phyloP scores from a whole-genome alignment of 2,113 vertebrate species.

The Bothrops jararaca region DNA sequence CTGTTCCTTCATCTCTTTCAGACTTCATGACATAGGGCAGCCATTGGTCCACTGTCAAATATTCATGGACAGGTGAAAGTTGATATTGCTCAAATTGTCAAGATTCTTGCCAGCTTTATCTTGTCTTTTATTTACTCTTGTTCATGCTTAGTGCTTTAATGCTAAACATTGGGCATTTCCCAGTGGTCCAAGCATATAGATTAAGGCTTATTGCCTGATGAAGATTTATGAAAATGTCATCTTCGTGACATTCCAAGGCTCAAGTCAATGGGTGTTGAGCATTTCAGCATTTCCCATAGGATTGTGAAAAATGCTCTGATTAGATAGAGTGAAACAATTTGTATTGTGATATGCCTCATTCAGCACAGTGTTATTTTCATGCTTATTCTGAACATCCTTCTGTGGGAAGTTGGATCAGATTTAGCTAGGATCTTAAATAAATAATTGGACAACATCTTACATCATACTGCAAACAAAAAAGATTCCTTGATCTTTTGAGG shows the following conservation, averaged over 20 bases:
- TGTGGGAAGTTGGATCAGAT: not conserved
- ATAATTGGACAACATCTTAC: not conserved
- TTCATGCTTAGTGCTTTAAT: not conserved
- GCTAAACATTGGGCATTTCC: constrained; percentile 39
- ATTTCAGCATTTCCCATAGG: constrained; percentile 8
- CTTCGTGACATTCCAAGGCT: constrained; percentile 32
- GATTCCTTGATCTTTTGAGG: not conserved
- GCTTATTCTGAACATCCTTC: not conserved
- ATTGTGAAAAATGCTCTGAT: constrained; percentile 13
- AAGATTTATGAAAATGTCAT: constrained; percentile 57
- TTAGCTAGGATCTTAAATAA: not conserved
- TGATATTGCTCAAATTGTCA: not conserved
- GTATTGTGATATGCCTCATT: not conserved
- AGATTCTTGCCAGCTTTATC: not conserved
- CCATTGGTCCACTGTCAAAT: not conserved
- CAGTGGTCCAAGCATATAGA: constrained; percentile 19
- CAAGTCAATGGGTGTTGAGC: constrained; percentile 15
- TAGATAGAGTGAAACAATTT: constrained; percentile 13
- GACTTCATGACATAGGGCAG: not conserved
- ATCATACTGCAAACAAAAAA: not conserved
- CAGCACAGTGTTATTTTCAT: constrained; percentile 20
- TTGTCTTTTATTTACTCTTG: constrained; percentile 18
- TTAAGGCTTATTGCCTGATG: constrained; percentile 39
- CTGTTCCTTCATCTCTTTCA: not conserved
- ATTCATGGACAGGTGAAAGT: not conserved